These are phyloP conservation scores for Morus bassanus DNA, from an alignment of 2,797 vertebrate species.

Conservation along the genomic window DNA sequence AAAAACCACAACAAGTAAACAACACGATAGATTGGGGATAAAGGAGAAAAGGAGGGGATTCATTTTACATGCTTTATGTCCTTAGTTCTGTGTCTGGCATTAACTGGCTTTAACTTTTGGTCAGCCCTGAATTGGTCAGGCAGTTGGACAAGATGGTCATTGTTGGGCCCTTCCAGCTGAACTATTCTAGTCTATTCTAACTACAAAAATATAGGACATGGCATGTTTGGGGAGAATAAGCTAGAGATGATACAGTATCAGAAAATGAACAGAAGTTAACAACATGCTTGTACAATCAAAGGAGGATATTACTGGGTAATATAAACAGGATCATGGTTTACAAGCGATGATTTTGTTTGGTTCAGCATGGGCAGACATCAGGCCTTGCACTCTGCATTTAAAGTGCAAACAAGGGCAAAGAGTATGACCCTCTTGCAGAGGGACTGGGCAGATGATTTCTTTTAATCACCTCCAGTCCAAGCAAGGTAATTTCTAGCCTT, in stretches of 20 bases:
- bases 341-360: background rate
- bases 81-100: background rate
- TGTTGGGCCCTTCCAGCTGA: background rate
- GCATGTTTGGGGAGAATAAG: background rate
- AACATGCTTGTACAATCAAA: background rate
- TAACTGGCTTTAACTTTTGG: background rate
- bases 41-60: background rate
- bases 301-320: background rate
- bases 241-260: background rate
- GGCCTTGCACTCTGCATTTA: background rate
- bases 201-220: background rate
- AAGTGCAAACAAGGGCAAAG: background rate
- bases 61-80: background rate
- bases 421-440: background rate
- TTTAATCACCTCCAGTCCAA: background rate
- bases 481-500: background rate
- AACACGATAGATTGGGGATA: background rate
- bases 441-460: background rate
- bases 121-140: background rate
- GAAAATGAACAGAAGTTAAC: background rate
- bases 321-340: background rate
- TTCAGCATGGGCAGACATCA: accelerated
- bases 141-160: background rate
- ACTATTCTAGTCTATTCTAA: background rate
- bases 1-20: background rate